A percentile compares a stretch with the other conserved stretches of the same genome.
These are phyloP conservation scores for Hemitrygon akajei DNA, from an alignment of 2,797 vertebrate genomes.

Conservation along the genomic window DNA sequence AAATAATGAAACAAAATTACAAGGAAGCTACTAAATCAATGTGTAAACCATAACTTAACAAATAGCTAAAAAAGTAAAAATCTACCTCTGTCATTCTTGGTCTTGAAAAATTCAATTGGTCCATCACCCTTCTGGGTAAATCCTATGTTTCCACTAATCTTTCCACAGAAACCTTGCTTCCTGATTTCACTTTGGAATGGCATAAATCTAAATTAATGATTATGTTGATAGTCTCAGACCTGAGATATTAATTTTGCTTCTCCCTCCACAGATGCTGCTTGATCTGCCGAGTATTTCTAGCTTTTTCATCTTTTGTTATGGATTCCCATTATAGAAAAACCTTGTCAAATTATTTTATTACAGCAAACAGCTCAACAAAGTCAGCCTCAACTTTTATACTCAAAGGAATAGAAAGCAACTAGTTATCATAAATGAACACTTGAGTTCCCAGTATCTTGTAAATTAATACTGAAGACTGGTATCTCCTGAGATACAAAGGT, in stretches of 20 bases:
- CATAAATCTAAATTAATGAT: neutral
- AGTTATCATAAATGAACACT: neutral
- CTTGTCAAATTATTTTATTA: neutral
- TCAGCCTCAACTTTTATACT: neutral
- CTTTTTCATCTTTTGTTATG: no score
- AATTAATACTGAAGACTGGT: neutral
- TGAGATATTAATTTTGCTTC: no score
- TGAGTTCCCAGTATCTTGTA: neutral
- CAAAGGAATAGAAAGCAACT: neutral
- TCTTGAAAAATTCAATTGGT: neutral
- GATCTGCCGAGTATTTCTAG: no score
- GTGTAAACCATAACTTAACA: neutral
- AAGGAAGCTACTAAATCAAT: neutral
- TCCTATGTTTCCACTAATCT: neutral
- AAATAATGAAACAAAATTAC: neutral
- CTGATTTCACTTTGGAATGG: neutral
- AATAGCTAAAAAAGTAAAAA: neutral
- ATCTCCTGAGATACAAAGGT: neutral
- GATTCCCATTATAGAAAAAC: neutral
- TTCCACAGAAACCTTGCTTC: neutral
- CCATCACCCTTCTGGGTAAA: neutral
- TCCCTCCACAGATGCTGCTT: no score
- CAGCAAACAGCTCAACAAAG: neutral
- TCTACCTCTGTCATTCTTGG: neutral
- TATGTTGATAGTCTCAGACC: neutral